phyloP scores from a whole-genome alignment of 2,113 vertebrate species.

The Pogona vitticeps region DNA sequence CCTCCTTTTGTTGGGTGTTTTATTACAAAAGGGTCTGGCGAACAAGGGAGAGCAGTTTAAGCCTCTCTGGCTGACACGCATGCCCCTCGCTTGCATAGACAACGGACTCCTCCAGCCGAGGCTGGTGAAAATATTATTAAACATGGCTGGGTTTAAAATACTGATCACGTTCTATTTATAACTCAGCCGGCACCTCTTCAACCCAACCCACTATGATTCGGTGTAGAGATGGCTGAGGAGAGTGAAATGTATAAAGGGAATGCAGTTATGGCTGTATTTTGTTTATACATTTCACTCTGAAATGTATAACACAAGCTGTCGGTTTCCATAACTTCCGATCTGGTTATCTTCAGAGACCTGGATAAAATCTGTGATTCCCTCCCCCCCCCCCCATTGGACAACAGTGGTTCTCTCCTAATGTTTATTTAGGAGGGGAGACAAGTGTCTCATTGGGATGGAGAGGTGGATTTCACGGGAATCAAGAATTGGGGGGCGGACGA shows the following conservation, averaged over 20 bases:
- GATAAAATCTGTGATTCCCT: conserved; percentile 67
- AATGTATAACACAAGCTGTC: too few species aligned
- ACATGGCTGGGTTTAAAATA: conserved; percentile 66
- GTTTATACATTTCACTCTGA: too few species aligned
- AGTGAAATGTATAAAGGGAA: conserved; percentile 75
- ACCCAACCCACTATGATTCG: conserved; percentile 27
- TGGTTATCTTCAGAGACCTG: conserved; percentile 70
- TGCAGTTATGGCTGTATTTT: conserved; percentile 67
- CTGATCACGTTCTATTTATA: conserved; percentile 73
- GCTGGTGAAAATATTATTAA: conserved; percentile 65
- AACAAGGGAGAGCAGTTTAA: not conserved
- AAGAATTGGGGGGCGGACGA: too few species aligned
- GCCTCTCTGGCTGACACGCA: too few species aligned
- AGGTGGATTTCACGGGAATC: not conserved
- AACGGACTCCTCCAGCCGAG: conserved; percentile 44
- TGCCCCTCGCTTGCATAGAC: not conserved
- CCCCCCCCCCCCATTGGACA: conserved; percentile 61
- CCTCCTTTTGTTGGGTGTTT: too few species aligned
- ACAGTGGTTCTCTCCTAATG: conserved; percentile 54
- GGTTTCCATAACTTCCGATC: conserved; percentile 78
- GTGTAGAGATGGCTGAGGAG: conserved; percentile 71
- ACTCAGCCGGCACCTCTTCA: conserved; percentile 56
- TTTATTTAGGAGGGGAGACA: conserved; percentile 59
- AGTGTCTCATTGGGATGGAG: conserved; percentile 62
- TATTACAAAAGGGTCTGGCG: not conserved